Evolutionary conservation across 2,113 vertebrate species (phyloP).

Genomic region (Prinia subflava): DNA sequence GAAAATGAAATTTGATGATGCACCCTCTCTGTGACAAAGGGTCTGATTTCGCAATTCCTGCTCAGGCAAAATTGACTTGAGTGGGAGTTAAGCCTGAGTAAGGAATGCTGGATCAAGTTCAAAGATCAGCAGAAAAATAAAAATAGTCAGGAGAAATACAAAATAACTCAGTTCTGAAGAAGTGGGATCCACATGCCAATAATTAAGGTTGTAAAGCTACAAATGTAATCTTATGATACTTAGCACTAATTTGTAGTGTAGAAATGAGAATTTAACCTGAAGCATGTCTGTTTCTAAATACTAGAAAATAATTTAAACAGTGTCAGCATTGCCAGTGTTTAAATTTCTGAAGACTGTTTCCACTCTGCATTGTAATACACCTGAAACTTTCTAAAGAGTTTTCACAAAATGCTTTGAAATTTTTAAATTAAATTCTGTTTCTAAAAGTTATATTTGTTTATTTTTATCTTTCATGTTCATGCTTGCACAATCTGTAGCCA

Average conservation of each 20-base stretch:
- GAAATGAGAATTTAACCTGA: not conserved
- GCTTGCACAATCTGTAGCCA: not conserved
- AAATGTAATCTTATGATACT: not conserved
- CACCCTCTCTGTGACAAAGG: not conserved
- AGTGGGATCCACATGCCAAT: not conserved
- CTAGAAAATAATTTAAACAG: not conserved
- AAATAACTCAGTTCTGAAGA: not conserved
- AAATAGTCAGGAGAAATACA: not conserved
- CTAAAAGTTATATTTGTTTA: not conserved
- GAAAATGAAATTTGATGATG: not conserved
- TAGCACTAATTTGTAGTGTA: not conserved
- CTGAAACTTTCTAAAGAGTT: not conserved
- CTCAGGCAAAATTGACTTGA: not conserved
- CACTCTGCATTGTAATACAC: not conserved
- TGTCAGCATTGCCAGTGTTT: not conserved
- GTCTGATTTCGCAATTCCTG: not conserved
- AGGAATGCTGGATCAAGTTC: not conserved
- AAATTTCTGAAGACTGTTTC: not conserved
- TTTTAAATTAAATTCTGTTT: not conserved
- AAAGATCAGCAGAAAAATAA: not conserved
- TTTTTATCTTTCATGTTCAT: not conserved
- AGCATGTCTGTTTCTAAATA: not conserved
- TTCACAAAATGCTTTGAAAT: not conserved
- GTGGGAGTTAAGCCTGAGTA: not conserved
- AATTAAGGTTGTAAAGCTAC: not conserved